These are phyloP conservation scores for Lota lota DNA, from an alignment of 2,113 vertebrate genomes.

Conservation along the genomic window DNA sequence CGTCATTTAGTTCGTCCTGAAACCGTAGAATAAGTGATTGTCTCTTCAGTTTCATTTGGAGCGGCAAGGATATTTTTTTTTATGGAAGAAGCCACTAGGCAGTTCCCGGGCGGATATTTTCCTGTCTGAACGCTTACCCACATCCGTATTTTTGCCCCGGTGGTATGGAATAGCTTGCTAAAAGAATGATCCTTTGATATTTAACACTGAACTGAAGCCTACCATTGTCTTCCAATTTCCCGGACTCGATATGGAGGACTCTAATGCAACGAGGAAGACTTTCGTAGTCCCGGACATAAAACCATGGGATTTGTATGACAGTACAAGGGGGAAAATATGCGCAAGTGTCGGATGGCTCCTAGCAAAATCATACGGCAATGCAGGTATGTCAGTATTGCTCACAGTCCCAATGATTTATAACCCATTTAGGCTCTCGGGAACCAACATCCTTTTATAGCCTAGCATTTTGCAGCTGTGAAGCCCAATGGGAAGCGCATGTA, in stretches of 20 bases:
- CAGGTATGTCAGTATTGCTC: conserved; percentile 74
- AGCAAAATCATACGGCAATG: conserved; percentile 82
- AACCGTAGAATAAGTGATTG: conserved; percentile 11
- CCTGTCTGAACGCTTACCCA: conserved; percentile 46
- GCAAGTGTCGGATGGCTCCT: conserved; percentile 88
- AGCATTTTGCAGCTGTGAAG: neutral
- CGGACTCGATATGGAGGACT: conserved; percentile 81
- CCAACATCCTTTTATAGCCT: conserved; percentile 13
- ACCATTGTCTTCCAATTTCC: conserved; percentile 28
- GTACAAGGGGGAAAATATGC: conserved; percentile 82
- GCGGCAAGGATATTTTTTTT: conserved; percentile 32
- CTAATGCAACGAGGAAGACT: conserved; percentile 82
- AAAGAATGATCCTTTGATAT: conserved; percentile 67
- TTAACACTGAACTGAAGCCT: conserved; percentile 25
- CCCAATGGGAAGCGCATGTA: conserved; percentile 34
- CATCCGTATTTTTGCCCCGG: conserved; percentile 57
- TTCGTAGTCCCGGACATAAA: conserved; percentile 88
- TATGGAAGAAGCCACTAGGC: conserved; percentile 22
- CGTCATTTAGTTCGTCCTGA: conserved; percentile 5
- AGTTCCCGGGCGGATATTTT: conserved; percentile 54
- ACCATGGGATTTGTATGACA: conserved; percentile 87
- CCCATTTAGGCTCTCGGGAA: neutral
- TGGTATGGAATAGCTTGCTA: conserved; percentile 47
- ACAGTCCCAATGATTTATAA: conserved; percentile 15
- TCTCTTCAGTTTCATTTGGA: conserved; percentile 6